These are phyloP conservation scores for Metaphire vulgaris DNA, from an alignment of 1,140 invertebrate species.

Conservation along the genomic window DNA sequence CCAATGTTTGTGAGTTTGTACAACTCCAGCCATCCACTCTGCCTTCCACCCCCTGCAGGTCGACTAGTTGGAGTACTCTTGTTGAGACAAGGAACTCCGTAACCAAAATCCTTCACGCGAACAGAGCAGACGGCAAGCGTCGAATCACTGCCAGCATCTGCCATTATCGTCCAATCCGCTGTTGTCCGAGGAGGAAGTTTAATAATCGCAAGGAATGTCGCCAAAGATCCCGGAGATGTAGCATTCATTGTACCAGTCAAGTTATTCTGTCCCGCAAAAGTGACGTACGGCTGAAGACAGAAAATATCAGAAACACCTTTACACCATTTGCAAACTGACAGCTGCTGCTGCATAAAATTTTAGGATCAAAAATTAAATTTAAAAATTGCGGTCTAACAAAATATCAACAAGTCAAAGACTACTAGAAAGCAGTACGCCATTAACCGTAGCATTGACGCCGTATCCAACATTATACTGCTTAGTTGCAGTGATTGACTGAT, in stretches of 20 bases:
- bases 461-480: neutral
- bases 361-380: no score
- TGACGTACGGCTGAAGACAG: neutral
- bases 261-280: neutral
- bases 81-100: slow-evolving; percentile 13
- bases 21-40: slow-evolving; percentile 14
- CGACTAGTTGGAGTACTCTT: neutral
- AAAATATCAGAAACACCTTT: no score
- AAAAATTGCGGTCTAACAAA: no score
- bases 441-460: neutral
- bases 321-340: neutral
- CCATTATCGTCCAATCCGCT: slow-evolving; percentile 14
- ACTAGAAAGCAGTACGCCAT: no score
- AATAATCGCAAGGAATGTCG: neutral
- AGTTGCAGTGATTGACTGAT: neutral
- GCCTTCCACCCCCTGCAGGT: no score
- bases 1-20: slow-evolving; percentile 19
- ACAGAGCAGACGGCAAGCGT: slow-evolving; percentile 1
- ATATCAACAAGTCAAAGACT: no score
- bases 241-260: neutral
- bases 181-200: slow-evolving; percentile 6
- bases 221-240: neutral
- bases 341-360: neutral
- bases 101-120: slow-evolving; percentile 9
- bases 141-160: neutral